phyloP scores from a whole-genome alignment of 2,797 vertebrate genomes.

The Falco novaeseelandiae region DNA sequence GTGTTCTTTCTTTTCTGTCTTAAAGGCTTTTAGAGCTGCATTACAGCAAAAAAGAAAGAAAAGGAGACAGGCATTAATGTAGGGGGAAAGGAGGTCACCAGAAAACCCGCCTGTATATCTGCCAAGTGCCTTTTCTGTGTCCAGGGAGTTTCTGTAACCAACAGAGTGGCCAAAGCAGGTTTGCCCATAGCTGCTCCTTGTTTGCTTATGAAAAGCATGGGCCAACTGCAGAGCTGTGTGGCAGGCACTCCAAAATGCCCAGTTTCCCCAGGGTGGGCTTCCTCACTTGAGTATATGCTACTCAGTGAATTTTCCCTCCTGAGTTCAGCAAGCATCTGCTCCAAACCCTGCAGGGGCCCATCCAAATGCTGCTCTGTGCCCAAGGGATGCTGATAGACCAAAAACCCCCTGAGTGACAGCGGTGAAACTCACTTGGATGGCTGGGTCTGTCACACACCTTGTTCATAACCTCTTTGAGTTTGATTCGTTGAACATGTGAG shows the following conservation, averaged over 20 bases:
- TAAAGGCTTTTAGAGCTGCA: background rate
- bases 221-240: rapidly evolving
- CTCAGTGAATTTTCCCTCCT: background rate
- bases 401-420: background rate
- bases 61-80: background rate
- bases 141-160: background rate
- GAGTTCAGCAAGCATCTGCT: background rate
- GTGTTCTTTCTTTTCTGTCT: background rate
- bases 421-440: rapidly evolving
- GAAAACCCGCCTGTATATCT: background rate
- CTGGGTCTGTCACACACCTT: background rate
- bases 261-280: background rate
- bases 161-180: background rate
- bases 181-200: background rate
- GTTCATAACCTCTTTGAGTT: background rate
- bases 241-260: background rate
- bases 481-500: background rate
- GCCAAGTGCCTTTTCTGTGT: background rate
- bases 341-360: background rate
- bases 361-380: rapidly evolving
- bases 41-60: background rate
- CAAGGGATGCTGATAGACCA: too few relatives aligned
- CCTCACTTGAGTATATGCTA: rapidly evolving
- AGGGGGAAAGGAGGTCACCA: background rate
- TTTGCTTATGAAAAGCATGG: background rate